These are phyloP conservation scores for Cosmia trapezina DNA, from an alignment of 2,888 invertebrate species.

Conservation along the genomic window DNA sequence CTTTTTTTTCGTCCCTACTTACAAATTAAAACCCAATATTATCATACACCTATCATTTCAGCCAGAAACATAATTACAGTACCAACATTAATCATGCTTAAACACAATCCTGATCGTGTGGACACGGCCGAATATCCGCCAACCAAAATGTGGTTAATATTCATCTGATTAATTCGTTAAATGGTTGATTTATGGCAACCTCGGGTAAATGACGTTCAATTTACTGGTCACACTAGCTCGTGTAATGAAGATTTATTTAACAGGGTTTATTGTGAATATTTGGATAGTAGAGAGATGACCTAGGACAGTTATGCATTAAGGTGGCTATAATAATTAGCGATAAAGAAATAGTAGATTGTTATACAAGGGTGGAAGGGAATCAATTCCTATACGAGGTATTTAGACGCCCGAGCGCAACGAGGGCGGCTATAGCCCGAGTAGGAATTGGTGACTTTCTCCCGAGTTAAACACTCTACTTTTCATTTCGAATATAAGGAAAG, in stretches of 20 bases:
- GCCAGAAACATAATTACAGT: conserved; percentile 40
- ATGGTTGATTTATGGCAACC: conserved; percentile 63
- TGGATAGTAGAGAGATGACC: no score
- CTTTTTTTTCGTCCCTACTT: background rate
- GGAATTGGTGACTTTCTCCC: no score
- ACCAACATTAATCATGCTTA: conserved; percentile 63
- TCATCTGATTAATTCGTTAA: conserved; percentile 69
- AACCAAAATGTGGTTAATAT: conserved; percentile 68
- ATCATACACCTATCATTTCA: background rate
- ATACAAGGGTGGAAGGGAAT: no score
- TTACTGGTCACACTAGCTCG: conserved; percentile 56
- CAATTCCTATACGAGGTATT: no score
- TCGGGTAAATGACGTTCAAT: conserved; percentile 59
- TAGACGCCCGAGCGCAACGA: no score
- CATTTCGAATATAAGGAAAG: no score
- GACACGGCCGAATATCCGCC: conserved; percentile 49
- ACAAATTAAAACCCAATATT: background rate
- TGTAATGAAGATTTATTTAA: conserved; percentile 56
- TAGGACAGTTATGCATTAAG: no score
- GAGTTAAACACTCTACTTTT: no score
- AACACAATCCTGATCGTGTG: conserved; percentile 36
- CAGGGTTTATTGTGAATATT: conserved; percentile 16
- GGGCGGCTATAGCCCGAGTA: no score
- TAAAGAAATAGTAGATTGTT: no score
- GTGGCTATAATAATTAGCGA: no score